Evolutionary conservation across 2,113 vertebrate species (phyloP), one percentile per base, ranked within the genome.

Genomic region (Barbus barbus): DNA sequence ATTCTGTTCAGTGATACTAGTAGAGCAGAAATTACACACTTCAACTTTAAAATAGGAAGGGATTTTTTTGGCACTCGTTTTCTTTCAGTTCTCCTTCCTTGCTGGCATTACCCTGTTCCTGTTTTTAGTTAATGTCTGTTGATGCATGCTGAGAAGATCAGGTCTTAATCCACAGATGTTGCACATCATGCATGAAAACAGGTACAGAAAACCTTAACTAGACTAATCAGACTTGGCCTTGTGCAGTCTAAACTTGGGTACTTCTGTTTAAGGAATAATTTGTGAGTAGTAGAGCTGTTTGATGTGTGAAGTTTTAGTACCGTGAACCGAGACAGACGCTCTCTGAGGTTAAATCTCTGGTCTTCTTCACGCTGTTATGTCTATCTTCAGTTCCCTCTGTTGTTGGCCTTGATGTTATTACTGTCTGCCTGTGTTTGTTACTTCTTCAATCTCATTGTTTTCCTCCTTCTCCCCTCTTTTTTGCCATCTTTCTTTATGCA

Each of bases 31-130:
- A 78, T 36, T 1, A 16, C 18, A 78, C 20, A 24, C 56, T 78
- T 60, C 38, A 48, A 11, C 77, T 63, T 53, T 24, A 46, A 44
- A 80, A 61, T 46, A 20, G 51, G 22, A 85, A 81, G 63, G 63
- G 18, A 33, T 74, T 83, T 80, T 51, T 85, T 83, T 41, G 26
- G 46, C 46, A 41, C 72, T 82, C 80, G 84, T 58, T 81, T 78
- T 88, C 71, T 87, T 78, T 90, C 88, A 83, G 84, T 91, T 90
- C 87, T 87, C 71, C 82, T 88, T 89, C 58, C 86, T 86, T 82
- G 67, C 58, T 48, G 72, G 48, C 65, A 75, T 89, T 84, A 78
- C 86, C 80, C 83, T 89, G 73, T 86, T 84, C 56, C 80, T 79
- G 65, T 84, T 82, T 20, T 84, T 76, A 51, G 31, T 78, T 67